phyloP scores from a whole-genome alignment of 2,797 vertebrate species.

The Sebastolobus altivelis region DNA sequence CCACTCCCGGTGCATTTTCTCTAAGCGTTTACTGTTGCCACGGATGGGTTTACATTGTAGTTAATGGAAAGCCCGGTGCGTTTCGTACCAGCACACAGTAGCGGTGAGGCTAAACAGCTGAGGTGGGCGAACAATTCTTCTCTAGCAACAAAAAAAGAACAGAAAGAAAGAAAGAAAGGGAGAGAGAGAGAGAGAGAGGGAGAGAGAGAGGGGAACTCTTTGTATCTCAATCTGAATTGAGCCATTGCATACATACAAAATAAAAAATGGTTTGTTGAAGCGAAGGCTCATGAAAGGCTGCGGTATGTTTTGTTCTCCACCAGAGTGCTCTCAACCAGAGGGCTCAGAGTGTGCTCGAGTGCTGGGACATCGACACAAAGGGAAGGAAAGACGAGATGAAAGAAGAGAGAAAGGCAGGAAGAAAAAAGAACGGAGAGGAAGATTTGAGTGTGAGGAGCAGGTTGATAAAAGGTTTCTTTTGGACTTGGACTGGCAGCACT shows the following conservation, averaged over 20 bases:
- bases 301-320: slow-evolving; percentile 48
- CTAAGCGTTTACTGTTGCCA: not conserved
- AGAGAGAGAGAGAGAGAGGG: not conserved
- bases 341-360: slow-evolving; percentile 25
- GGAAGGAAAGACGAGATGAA: slow-evolving; percentile 46
- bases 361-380: slow-evolving; percentile 44
- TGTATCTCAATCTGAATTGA: slow-evolving; percentile 9
- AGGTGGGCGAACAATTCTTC: slow-evolving; percentile 7
- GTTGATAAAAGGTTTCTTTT: slow-evolving; percentile 59
- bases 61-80: not conserved
- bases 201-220: not conserved
- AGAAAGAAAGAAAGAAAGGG: not conserved
- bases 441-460: slow-evolving; percentile 40
- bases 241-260: slow-evolving; percentile 20
- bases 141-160: not conserved
- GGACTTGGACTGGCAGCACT: slow-evolving; percentile 58
- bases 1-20: not conserved
- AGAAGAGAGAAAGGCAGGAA: slow-evolving; percentile 38
- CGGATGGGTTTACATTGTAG: not conserved
- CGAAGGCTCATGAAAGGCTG: slow-evolving; percentile 42
- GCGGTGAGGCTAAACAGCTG: slow-evolving; percentile 1
- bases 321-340: slow-evolving; percentile 55
- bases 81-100: not conserved
- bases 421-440: slow-evolving; percentile 27
- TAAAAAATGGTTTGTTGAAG: slow-evolving; percentile 27